phyloP scores from a whole-genome alignment of 2,113 vertebrate genomes.

The Trematocara variabile region DNA sequence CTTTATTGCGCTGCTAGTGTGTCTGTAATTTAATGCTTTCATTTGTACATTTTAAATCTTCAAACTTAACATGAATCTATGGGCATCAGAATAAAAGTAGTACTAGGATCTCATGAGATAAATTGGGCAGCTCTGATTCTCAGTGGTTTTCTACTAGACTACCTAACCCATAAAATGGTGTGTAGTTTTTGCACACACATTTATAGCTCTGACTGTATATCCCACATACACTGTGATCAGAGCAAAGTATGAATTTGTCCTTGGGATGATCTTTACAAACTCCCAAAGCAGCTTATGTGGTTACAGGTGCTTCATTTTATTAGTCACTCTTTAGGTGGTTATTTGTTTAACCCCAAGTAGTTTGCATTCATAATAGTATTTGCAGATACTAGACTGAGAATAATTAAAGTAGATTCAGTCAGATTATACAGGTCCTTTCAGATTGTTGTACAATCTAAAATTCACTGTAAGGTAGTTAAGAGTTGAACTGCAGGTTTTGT shows the following conservation, averaged over 20 bases:
- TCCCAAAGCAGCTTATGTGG: background rate
- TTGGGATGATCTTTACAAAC: background rate
- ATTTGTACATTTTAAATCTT: background rate
- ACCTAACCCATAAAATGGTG: background rate
- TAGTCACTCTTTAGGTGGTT: background rate
- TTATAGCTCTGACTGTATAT: background rate
- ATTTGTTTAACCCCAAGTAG: background rate
- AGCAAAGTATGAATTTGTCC: background rate
- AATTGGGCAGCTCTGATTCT: background rate
- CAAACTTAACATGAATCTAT: background rate
- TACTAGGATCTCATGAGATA: background rate
- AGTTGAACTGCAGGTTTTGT: background rate
- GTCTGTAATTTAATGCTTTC: background rate
- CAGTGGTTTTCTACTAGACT: background rate
- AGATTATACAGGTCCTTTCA: background rate
- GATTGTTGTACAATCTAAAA: background rate
- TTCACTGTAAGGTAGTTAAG: background rate
- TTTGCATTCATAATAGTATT: background rate
- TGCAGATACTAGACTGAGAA: background rate
- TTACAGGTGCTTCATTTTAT: background rate
- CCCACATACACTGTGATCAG: background rate
- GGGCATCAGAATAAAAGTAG: background rate
- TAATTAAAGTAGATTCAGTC: background rate
- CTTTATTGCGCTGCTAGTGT: background rate
- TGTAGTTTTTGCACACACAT: background rate